Conservation (phyloP, 2,888 invertebrate genomes). For the Lycia hirtaria region DNA sequence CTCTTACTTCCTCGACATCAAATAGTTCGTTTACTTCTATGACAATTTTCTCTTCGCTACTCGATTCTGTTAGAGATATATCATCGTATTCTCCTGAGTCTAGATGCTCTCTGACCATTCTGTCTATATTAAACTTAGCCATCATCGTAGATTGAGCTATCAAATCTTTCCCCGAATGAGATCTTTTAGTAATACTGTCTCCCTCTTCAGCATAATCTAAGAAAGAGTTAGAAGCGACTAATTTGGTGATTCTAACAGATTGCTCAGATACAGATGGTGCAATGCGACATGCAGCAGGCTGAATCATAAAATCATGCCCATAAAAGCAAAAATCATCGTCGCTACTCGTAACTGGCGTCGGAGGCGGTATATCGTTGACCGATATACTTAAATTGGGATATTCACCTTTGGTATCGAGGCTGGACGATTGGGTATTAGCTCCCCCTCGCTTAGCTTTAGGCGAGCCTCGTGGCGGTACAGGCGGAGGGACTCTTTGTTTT, state of each 20-base stretch:
- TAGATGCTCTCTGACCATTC: constrained; percentile 70
- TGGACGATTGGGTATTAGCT: constrained; percentile 70
- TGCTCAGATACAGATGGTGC: constrained; percentile 72
- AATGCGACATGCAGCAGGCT: constrained; percentile 72
- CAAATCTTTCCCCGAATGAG: constrained; percentile 66
- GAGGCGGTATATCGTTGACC: constrained; percentile 70
- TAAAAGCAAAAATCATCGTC: constrained; percentile 77
- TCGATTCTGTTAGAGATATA: constrained; percentile 73
- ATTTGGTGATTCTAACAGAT: constrained; percentile 67
- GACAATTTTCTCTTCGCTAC: constrained; percentile 72
- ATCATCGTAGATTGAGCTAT: constrained; percentile 77
- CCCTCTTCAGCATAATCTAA: constrained; percentile 72
- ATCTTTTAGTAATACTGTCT: constrained; percentile 69
- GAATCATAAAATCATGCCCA: constrained; percentile 78
- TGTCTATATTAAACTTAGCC: constrained; percentile 77
- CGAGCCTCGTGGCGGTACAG: constrained; percentile 94
- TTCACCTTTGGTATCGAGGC: constrained; percentile 80
- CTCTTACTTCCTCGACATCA: constrained; percentile 48
- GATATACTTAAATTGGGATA: constrained; percentile 72
- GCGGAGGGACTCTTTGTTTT: constrained; percentile 93
- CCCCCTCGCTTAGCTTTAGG: constrained; percentile 87
- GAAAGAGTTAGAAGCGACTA: constrained; percentile 72
- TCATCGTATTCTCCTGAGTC: constrained; percentile 76
- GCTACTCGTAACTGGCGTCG: constrained; percentile 75
- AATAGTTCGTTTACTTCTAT: constrained; percentile 54